Evolutionary conservation across 1,140 invertebrate genomes (phyloP), one percentile per base, ranked within the genome.

Genomic region (Ips nitidus): DNA sequence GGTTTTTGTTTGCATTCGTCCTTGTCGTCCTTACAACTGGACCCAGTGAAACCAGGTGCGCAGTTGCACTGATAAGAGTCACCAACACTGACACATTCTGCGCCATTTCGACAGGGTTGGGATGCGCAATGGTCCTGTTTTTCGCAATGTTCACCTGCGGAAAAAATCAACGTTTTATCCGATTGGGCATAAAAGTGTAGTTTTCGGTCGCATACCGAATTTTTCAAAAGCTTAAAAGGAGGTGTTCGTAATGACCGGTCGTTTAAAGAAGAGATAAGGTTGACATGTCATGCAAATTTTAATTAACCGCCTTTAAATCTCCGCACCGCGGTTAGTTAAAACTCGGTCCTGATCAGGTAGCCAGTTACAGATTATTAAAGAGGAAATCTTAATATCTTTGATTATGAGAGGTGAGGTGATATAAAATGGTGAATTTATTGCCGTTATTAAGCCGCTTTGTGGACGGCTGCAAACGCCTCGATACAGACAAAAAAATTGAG

Each of bases 81-180:
- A 6, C 87, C 84, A 2, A 89, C 80, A 0, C 92, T 92, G 1
- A 85, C 86, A 77, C 95, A 97, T 66, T 88, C 86, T 4, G 91
- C 94, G 1, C 91, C 92, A 81, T 97, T 95, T 70, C 89, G 85
- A 80, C 95, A 97, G 0, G 91, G 94, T 71, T 90, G 89, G 6
- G 91, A 91, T 2, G 94, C 91, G 81, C 95, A 97, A 77, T 94
- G 88, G 81, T 97, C 94, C 79, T 92, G 87, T 73, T 88, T 87
- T 74, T 96, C 92, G 80, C 96, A 98, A 79, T 91, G 89, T 66
- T 86, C 85, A 42, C 95, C 95, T 94, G 82, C 45, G 80, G 82
- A 77, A 81, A 72, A 73, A 71, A 73, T 2, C 7, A 38, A 22
- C 8, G 6, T 55, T 55, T 39, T 22, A 22, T 22, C 22, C 22